Evolutionary conservation across 2,113 vertebrate species (phyloP).

Genomic region (Polypterus senegalus): DNA sequence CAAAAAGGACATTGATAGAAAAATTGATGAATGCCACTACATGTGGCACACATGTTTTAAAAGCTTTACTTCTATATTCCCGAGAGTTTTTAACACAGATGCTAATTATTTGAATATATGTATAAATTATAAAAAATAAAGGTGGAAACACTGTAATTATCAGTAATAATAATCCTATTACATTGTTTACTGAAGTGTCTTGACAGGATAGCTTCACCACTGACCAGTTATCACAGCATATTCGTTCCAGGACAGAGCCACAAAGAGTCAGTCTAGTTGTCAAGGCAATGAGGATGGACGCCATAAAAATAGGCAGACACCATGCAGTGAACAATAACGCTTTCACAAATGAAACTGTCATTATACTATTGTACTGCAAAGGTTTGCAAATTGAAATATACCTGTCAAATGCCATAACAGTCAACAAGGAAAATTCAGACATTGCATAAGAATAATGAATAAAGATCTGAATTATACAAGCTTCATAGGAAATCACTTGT

Average conservation of each 20-base stretch:
- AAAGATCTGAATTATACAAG: conserved; percentile 3
- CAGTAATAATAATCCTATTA: neutral
- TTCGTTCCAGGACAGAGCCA: neutral
- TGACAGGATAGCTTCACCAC: neutral
- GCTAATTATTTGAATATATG: conserved; percentile 1
- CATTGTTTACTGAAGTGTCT: neutral
- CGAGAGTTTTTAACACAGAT: conserved; percentile 4
- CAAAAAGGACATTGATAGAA: conserved; percentile 5
- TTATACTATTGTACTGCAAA: neutral
- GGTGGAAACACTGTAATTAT: neutral
- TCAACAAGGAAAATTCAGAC: neutral
- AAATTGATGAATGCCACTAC: conserved; percentile 3
- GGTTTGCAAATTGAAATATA: conserved; percentile 6
- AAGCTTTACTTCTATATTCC: conserved; percentile 5
- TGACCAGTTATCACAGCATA: conserved; percentile 3
- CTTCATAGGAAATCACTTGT: neutral
- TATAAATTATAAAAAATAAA: neutral
- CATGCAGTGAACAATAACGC: too few relatives aligned
- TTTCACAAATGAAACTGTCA: neutral
- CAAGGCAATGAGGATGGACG: too few relatives aligned
- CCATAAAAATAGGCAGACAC: too few relatives aligned
- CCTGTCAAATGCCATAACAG: conserved; percentile 4
- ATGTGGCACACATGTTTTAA: conserved; percentile 8
- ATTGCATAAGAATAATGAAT: neutral
- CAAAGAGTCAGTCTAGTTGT: neutral